Conservation (phyloP, 2,888 invertebrate genomes). For the Platycheirus rosarum region DNA sequence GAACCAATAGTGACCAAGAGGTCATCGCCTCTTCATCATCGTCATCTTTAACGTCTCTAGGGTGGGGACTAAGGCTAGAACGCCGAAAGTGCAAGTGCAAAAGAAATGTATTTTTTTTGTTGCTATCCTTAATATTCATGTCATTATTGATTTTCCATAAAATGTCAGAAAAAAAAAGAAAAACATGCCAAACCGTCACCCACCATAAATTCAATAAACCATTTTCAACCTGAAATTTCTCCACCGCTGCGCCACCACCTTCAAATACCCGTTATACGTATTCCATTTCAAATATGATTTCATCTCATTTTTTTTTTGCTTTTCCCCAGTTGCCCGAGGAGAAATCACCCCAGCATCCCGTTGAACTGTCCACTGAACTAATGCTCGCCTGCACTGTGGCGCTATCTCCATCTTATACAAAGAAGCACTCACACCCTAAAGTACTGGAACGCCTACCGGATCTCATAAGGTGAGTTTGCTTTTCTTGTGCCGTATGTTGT, state of each 20-base stretch:
- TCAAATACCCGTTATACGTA: conserved; percentile 33
- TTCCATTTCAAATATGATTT: conserved; percentile 56
- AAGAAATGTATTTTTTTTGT: conserved; percentile 25
- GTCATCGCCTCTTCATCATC: conserved; percentile 60
- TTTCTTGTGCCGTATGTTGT: too few species aligned
- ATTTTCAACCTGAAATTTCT: conserved; percentile 68
- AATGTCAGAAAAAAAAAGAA: conserved; percentile 18
- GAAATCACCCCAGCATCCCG: conserved; percentile 83
- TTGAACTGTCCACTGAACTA: conserved; percentile 83
- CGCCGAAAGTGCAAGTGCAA: conserved; percentile 72
- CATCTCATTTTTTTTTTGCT: conserved; percentile 38
- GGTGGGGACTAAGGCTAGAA: conserved; percentile 47
- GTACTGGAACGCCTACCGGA: conserved; percentile 83
- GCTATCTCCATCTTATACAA: conserved; percentile 81
- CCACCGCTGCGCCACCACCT: conserved; percentile 46
- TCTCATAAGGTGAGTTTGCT: conserved; percentile 82
- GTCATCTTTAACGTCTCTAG: conserved; percentile 40
- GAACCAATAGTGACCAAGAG: conserved; percentile 7
- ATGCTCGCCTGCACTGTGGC: conserved; percentile 83
- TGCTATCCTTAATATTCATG: conserved; percentile 53
- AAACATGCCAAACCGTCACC: conserved; percentile 41
- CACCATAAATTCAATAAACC: conserved; percentile 69
- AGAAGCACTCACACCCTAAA: conserved; percentile 82
- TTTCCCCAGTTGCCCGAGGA: conserved; percentile 82
- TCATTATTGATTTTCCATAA: conserved; percentile 70